A percentile compares a stretch with the other conserved stretches of the same genome.
phyloP scores from a whole-genome alignment of 2,797 vertebrate species.

The Melanotaenia trifasciata region DNA sequence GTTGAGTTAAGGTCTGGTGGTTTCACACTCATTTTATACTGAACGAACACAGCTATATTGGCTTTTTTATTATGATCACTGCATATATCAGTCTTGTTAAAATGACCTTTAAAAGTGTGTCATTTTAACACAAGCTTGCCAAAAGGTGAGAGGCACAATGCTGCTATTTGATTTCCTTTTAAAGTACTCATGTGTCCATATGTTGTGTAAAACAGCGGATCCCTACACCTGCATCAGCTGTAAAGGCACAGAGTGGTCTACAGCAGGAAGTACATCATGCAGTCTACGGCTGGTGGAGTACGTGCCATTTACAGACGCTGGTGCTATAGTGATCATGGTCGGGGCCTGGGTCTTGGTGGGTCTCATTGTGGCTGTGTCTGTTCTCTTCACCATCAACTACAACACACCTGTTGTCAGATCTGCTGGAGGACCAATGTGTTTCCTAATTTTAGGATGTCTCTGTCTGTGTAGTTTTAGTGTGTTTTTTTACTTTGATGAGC shows the following conservation, averaged over 20 bases:
- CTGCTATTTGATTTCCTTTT: neutral
- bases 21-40: neutral
- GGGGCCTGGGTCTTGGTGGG: constrained; percentile 63
- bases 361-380: constrained; percentile 60
- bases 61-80: neutral
- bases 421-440: constrained; percentile 87
- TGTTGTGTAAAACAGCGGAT: constrained; percentile 52
- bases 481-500: constrained; percentile 83
- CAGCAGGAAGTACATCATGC: constrained; percentile 79
- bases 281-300: constrained; percentile 75
- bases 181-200: neutral
- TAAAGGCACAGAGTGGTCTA: constrained; percentile 81
- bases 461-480: constrained; percentile 74
- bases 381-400: constrained; percentile 80
- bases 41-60: no score
- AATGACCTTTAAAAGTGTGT: no score
- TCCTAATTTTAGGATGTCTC: constrained; percentile 86
- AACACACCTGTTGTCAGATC: constrained; percentile 89
- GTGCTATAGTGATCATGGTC: constrained; percentile 72
- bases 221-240: constrained; percentile 75
- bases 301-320: constrained; percentile 69
- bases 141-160: no score
- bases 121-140: no score
- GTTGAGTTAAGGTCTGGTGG: neutral
- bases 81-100: no score